These are phyloP conservation scores for Meles meles DNA, from an alignment of 2,113 vertebrate species.

Conservation along the genomic window DNA sequence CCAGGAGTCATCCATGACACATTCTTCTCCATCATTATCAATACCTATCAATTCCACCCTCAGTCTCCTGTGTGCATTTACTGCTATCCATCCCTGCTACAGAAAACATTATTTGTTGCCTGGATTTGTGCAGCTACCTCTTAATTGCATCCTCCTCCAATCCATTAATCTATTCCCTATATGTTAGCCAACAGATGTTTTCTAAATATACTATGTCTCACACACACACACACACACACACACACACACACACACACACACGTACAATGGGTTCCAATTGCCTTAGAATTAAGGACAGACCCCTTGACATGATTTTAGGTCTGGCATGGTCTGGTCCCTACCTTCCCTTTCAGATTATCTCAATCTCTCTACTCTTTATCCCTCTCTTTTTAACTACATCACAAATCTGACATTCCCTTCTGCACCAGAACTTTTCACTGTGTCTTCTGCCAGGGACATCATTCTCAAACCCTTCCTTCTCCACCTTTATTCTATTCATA, in stretches of 20 bases:
- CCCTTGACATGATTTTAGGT: not conserved
- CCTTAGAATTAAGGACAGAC: not conserved
- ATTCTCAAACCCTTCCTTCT: not conserved
- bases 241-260: rapidly evolving
- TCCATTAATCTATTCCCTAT: not conserved
- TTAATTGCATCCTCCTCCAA: not conserved
- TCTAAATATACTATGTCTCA: not conserved
- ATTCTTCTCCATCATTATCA: not conserved
- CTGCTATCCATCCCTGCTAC: not conserved
- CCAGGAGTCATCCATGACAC: not conserved
- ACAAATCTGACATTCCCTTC: not conserved
- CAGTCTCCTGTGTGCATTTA: not conserved
- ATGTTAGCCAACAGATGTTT: not conserved
- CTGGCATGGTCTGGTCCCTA: not conserved
- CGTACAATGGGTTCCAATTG: not conserved
- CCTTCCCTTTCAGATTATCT: not conserved
- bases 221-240: not conserved
- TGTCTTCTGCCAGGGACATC: not conserved
- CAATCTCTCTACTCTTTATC: not conserved
- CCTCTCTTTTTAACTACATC: not conserved
- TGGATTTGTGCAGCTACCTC: not conserved
- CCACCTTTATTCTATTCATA: not conserved
- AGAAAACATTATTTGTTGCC: not conserved
- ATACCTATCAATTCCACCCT: not conserved
- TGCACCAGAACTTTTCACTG: not conserved